phyloP scores from a whole-genome alignment of 1,140 invertebrate species.

The Meloidogyne hapla region DNA sequence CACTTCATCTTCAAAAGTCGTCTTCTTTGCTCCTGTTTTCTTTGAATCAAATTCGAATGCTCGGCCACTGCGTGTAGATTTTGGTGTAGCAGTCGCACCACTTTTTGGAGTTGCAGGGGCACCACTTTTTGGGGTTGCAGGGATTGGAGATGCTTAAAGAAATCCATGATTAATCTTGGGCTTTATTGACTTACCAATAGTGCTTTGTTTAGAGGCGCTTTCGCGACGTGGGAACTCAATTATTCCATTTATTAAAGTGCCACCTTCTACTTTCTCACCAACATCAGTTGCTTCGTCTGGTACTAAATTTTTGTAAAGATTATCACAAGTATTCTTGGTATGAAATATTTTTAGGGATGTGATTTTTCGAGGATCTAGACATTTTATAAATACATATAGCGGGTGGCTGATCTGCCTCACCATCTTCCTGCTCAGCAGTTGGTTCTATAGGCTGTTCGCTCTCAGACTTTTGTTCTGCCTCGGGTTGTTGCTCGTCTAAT shows the following conservation, averaged over 20 bases:
- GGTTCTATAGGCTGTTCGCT: constrained; percentile 22
- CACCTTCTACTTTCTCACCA: neutral
- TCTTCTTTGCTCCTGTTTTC: constrained; percentile 4
- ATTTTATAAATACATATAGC: too few species aligned
- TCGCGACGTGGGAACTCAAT: neutral
- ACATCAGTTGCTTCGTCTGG: constrained; percentile 6
- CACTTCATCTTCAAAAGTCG: constrained; percentile 53
- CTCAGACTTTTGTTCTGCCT: constrained; percentile 6
- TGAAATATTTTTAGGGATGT: too few species aligned
- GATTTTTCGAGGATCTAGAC: too few species aligned
- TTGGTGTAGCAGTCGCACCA: constrained; percentile 5
- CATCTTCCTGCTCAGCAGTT: constrained; percentile 7
- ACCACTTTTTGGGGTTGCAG: constrained; percentile 33
- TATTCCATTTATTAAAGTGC: neutral
- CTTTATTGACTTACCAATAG: neutral
- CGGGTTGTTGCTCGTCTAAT: constrained; percentile 40
- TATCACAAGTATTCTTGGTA: too few species aligned
- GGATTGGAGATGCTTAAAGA: constrained; percentile 29
- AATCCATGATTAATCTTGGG: constrained; percentile 13
- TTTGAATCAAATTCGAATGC: constrained; percentile 16
- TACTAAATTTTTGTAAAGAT: too few species aligned
- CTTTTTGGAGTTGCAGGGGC: neutral
- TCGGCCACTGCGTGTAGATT: constrained; percentile 5
- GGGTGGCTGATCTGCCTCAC: constrained; percentile 26
- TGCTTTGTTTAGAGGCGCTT: neutral